These are phyloP conservation scores for Musca vetustissima DNA, from an alignment of 1,140 invertebrate species.

Conservation along the genomic window DNA sequence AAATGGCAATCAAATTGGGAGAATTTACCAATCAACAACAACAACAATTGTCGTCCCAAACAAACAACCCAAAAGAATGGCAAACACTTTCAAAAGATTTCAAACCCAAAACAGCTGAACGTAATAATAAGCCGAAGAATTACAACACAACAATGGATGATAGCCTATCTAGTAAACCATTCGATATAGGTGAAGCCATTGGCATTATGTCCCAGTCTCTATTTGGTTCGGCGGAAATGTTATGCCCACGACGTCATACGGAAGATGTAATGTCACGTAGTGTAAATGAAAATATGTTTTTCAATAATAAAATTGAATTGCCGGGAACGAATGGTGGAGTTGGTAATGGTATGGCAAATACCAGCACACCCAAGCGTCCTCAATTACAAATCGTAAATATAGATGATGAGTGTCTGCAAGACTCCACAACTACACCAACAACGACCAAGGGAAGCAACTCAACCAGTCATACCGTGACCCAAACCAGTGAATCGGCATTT, in stretches of 20 bases:
- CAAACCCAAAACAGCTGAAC: slow-evolving; percentile 26
- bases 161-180: slow-evolving; percentile 32
- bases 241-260: slow-evolving; percentile 42
- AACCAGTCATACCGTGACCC: too few relatives aligned
- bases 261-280: slow-evolving; percentile 63
- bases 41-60: slow-evolving; percentile 66
- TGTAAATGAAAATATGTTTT: slow-evolving; percentile 64
- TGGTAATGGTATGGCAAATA: slow-evolving; percentile 5
- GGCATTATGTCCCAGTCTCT: slow-evolving; percentile 57
- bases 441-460: not conserved
- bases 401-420: slow-evolving; percentile 16
- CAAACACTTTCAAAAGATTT: slow-evolving; percentile 61
- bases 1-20: slow-evolving; percentile 58
- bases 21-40: slow-evolving; percentile 52
- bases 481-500: slow-evolving; percentile 4
- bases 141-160: slow-evolving; percentile 21
- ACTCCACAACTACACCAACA: too few relatives aligned
- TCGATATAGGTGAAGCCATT: slow-evolving; percentile 27
- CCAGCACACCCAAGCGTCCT: slow-evolving; percentile 47
- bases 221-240: slow-evolving; percentile 51
- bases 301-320: slow-evolving; percentile 53
- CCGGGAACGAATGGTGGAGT: not conserved
- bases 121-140: slow-evolving; percentile 21
- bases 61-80: slow-evolving; percentile 64
- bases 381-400: slow-evolving; percentile 44